Evolutionary conservation across 2,888 invertebrate species (phyloP).

Genomic region (Leptothorax acervorum): DNA sequence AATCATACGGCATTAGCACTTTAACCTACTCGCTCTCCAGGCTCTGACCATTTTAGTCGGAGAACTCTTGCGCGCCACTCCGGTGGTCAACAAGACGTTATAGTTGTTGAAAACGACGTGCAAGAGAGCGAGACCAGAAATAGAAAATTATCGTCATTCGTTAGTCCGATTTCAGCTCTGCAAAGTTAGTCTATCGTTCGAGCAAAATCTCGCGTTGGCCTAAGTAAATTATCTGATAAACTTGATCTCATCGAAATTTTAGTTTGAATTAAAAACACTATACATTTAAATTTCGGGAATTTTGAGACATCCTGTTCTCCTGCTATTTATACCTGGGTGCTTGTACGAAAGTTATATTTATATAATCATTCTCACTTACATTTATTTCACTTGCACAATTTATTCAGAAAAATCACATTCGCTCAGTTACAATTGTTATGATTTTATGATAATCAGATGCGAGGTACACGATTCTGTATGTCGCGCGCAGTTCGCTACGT

Average conservation of each 20-base stretch:
- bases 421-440: not conserved
- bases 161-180: not conserved
- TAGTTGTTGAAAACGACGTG: constrained; percentile 57
- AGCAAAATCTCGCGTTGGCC: not conserved
- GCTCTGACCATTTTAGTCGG: constrained; percentile 70
- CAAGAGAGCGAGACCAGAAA: constrained; percentile 9
- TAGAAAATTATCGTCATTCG: constrained; percentile 29
- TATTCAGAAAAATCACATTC: not conserved
- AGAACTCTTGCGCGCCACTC: constrained; percentile 58
- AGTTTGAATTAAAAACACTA: not conserved
- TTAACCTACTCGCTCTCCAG: constrained; percentile 78
- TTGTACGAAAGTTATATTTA: not conserved
- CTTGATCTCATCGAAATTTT: not conserved
- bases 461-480: not conserved
- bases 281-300: not conserved
- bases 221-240: not conserved
- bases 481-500: not conserved
- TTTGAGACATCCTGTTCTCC: not conserved
- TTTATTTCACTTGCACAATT: not conserved
- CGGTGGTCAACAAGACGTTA: constrained; percentile 40
- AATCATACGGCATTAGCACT: constrained; percentile 82
- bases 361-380: not conserved
- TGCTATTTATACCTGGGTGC: not conserved
- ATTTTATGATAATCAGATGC: not conserved
- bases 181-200: not conserved